phyloP scores from a whole-genome alignment of 2,113 vertebrate genomes.

The Bagarius yarrelli region DNA sequence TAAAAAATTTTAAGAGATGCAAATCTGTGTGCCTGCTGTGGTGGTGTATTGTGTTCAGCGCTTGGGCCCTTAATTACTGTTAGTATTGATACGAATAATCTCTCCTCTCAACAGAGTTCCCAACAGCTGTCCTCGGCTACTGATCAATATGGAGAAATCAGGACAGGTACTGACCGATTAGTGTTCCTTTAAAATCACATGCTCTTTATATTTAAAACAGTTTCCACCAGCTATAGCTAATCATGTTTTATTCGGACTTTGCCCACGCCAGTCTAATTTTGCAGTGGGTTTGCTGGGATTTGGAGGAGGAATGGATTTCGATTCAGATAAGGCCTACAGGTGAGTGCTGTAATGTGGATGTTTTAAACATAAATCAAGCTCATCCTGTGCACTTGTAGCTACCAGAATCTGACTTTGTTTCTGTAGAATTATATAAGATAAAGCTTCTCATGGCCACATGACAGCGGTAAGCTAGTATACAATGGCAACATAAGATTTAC shows the following conservation, averaged over 20 bases:
- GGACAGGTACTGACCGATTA: slow-evolving; percentile 74
- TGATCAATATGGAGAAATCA: slow-evolving; percentile 90
- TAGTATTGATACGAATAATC: background rate
- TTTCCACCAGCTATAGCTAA: background rate
- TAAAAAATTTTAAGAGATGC: too few relatives aligned
- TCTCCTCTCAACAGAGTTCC: slow-evolving; percentile 71
- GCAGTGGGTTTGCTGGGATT: slow-evolving; percentile 81
- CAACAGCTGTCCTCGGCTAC: slow-evolving; percentile 79
- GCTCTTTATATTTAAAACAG: background rate
- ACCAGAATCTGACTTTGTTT: background rate
- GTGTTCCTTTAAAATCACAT: background rate
- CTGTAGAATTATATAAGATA: background rate
- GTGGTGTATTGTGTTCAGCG: too few relatives aligned
- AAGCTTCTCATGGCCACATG: background rate
- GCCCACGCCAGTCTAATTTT: slow-evolving; percentile 71
- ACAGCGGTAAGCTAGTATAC: background rate
- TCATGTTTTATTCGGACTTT: background rate
- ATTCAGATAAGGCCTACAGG: slow-evolving; percentile 93
- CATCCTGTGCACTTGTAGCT: background rate
- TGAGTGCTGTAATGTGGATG: slow-evolving; percentile 45
- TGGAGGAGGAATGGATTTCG: slow-evolving; percentile 87
- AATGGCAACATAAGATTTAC: background rate
- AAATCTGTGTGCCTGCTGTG: too few relatives aligned
- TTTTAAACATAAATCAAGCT: background rate
- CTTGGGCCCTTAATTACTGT: too few relatives aligned